Conservation (phyloP, 2,797 vertebrate genomes). For the Gallinago solitaria region DNA sequence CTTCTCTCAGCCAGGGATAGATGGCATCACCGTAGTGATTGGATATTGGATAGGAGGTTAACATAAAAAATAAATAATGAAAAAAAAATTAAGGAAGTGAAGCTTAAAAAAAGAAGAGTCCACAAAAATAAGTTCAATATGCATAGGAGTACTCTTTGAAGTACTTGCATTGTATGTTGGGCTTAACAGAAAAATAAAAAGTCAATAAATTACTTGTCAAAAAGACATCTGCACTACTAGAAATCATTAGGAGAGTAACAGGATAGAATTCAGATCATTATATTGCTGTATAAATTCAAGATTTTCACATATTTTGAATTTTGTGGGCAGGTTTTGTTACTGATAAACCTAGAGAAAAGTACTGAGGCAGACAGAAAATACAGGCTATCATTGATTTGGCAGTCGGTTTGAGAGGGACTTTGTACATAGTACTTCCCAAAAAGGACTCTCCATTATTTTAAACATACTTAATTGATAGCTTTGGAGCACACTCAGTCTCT, state of each 20-base stretch:
- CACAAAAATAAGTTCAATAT: background rate
- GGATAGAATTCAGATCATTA: background rate
- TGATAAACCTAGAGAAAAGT: background rate
- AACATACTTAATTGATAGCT: background rate
- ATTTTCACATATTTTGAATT: background rate
- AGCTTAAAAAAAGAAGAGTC: background rate
- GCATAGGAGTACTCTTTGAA: background rate
- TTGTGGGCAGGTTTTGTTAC: background rate
- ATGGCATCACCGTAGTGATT: rapidly evolving
- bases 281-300: background rate
- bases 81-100: background rate
- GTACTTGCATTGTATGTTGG: background rate
- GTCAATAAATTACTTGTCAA: background rate
- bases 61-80: background rate
- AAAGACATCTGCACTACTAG: background rate
- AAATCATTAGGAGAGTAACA: background rate
- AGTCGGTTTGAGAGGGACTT: background rate
- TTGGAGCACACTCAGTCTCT: background rate
- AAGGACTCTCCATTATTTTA: background rate
- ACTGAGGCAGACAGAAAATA: background rate
- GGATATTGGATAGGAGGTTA: rapidly evolving
- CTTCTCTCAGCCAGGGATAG: background rate
- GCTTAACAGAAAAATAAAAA: background rate
- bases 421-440: background rate
- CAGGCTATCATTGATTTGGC: rapidly evolving